phyloP scores from a whole-genome alignment of 2,797 vertebrate genomes.

The Pangasius mekongensis region DNA sequence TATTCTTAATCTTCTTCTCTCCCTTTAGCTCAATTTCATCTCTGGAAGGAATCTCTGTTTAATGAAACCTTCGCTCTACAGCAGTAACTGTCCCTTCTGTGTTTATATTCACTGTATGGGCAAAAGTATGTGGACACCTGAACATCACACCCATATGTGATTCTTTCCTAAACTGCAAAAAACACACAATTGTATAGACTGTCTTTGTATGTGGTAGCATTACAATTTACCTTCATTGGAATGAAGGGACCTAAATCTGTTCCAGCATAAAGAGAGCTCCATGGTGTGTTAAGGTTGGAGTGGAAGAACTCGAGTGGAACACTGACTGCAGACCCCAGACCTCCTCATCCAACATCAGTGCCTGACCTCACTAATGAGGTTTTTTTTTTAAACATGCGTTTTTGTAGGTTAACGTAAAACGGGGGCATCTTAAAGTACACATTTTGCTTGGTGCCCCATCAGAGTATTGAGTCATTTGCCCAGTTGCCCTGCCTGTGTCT shows the following conservation, averaged over 20 bases:
- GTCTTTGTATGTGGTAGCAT: neutral
- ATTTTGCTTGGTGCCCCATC: neutral
- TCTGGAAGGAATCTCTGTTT: neutral
- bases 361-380: neutral
- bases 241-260: neutral
- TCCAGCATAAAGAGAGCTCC: neutral
- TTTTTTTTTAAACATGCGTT: neutral
- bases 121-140: neutral
- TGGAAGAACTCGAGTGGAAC: neutral
- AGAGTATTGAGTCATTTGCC: neutral
- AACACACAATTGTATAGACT: neutral
- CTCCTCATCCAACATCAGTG: neutral
- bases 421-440: neutral
- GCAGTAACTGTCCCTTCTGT: neutral
- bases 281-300: neutral
- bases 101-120: neutral
- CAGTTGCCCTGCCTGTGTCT: neutral
- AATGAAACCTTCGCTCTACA: neutral
- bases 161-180: neutral
- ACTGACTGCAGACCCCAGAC: too few relatives aligned
- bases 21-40: neutral
- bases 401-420: neutral
- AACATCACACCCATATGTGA: neutral
- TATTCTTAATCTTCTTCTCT: neutral
- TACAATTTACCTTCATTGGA: neutral